Evolutionary conservation across 2,888 invertebrate genomes (phyloP), one percentile per base, ranked within the genome.

Genomic region (Epinotia ramella): DNA sequence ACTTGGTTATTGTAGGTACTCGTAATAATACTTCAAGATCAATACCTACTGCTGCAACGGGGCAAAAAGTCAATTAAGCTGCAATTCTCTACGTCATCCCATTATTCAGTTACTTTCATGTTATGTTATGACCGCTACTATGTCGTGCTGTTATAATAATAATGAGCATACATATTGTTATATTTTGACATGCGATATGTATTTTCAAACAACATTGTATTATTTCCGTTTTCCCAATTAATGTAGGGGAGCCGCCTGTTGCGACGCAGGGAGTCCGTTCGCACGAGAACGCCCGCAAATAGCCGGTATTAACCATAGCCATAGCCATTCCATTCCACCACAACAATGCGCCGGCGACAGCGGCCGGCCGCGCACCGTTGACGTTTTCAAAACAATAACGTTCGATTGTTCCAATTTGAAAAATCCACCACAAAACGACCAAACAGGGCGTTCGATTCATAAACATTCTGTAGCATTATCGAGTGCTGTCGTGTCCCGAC

Each of bases 341-440:
- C 86, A 90, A 90, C 90, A 91, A 90, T 90, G 90, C 86, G 84
- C 84, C 82, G 80, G 84, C 87, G 88, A 86, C 84, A 80, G 83
- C 85, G 84, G 82, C 85, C 83, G 84, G 85, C 85, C 87, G 87
- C 86, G 84, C 77, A 86, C 84, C 87, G 86, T 82, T 84, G 80
- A 85, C 88, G 91, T 92, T 94, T 93, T 92, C 91, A 93, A 90
- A 94, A 94, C 93, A 93, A 88, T 86, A 84, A 79, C 83, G 83
- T 81, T 84, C 92, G 85, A 92, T 94, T 93, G 93, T 93, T 93
- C 85, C 84, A 83, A 86, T 89, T 89, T 87, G 84, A 88, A 91
- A 92, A 92, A 91, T 90, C 86, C 87, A 89, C 86, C 83, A 90
- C 91, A 92, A 90, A 92, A 92, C 90, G 89, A 89, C 84, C 86